phyloP scores from a whole-genome alignment of 2,888 invertebrate species.

The Anthophora plumipes region DNA sequence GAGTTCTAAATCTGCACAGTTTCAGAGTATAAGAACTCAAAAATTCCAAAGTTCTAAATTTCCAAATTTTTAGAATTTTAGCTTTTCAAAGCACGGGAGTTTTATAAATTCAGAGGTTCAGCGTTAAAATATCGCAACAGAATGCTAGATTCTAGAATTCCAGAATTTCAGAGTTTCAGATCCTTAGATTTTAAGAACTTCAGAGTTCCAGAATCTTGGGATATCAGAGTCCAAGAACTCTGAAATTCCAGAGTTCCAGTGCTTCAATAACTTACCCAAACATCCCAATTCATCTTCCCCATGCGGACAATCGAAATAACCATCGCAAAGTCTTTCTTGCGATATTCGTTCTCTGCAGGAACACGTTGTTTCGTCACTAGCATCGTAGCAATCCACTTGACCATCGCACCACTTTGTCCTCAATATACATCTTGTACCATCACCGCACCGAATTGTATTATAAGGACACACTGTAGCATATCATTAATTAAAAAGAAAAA shows the following conservation, averaged over 20 bases:
- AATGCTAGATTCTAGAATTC: too few relatives aligned
- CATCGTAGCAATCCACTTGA: constrained; percentile 90
- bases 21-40: too few relatives aligned
- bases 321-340: constrained; percentile 90
- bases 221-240: too few relatives aligned
- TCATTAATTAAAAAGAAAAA: constrained; percentile 8
- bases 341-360: constrained; percentile 90
- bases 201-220: too few relatives aligned
- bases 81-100: neutral
- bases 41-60: neutral
- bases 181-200: too few relatives aligned
- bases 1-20: too few relatives aligned
- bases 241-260: too few relatives aligned
- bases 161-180: too few relatives aligned
- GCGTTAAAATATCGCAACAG: too few relatives aligned
- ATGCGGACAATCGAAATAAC: constrained; percentile 92
- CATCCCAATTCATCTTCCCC: constrained; percentile 93
- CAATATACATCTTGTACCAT: constrained; percentile 85
- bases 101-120: too few relatives aligned
- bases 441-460: constrained; percentile 67
- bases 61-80: neutral
- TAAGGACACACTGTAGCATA: constrained; percentile 23
- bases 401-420: constrained; percentile 89
- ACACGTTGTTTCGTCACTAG: constrained; percentile 91
- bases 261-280: constrained; percentile 89